Conservation (phyloP, 1,140 invertebrate species). For the Lerema accius region DNA sequence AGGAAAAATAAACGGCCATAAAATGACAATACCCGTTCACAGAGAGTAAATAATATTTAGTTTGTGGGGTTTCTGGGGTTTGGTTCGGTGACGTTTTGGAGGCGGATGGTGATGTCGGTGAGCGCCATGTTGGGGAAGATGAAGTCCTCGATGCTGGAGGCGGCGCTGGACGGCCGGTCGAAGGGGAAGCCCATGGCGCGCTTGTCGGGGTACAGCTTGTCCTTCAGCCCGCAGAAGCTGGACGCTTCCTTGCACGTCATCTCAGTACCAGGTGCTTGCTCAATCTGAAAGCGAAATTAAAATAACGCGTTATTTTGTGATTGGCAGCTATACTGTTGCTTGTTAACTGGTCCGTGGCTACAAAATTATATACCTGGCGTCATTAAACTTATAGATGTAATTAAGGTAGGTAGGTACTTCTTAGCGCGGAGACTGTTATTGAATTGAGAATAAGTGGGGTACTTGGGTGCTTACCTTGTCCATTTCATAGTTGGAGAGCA, state of each 20-base stretch:
- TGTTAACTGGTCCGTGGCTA: no score
- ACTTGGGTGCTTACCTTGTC: constrained; percentile 87
- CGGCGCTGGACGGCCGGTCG: constrained; percentile 84
- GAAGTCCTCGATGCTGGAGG: constrained; percentile 84
- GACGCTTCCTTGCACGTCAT: constrained; percentile 84
- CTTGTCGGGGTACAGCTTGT: constrained; percentile 86
- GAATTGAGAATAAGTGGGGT: no score
- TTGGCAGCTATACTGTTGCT: no score
- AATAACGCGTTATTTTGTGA: no score
- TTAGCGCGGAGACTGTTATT: no score
- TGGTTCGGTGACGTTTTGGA: constrained; percentile 58
- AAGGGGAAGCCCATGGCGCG: constrained; percentile 89
- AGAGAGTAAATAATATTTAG: no score
- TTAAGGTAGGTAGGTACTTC: no score
- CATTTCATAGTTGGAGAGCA: constrained; percentile 90
- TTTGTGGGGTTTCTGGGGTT: background rate
- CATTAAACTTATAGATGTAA: no score
- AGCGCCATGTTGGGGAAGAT: constrained; percentile 82
- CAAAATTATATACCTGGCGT: no score
- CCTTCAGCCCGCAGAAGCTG: constrained; percentile 87
- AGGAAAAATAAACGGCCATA: no score
- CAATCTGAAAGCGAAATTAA: constrained; percentile 50
- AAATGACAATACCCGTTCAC: no score
- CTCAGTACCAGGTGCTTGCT: constrained; percentile 81
- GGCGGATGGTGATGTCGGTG: constrained; percentile 79